These are phyloP conservation scores for Martes martes DNA, from an alignment of 2,113 vertebrate species.

Conservation along the genomic window DNA sequence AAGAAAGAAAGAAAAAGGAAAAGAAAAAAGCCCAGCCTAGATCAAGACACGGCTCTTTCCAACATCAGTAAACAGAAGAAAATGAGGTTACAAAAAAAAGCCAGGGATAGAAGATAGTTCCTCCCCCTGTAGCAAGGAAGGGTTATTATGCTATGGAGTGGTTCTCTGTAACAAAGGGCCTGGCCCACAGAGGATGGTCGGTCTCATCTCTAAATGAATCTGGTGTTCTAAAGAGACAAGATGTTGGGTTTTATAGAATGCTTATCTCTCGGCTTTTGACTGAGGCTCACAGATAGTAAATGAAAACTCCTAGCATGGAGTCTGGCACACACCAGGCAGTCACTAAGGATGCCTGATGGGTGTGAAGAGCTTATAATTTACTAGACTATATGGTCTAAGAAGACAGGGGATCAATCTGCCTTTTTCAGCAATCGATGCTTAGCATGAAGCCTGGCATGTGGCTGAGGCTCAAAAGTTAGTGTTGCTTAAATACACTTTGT, in stretches of 20 bases:
- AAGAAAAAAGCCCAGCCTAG: not conserved
- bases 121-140: not conserved
- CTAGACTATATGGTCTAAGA: not conserved
- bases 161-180: not conserved
- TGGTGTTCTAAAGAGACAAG: not conserved
- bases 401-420: not conserved
- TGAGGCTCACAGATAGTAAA: not conserved
- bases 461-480: not conserved
- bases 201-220: not conserved
- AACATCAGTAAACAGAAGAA: not conserved
- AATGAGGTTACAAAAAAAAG: not conserved
- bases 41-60: not conserved
- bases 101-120: not conserved
- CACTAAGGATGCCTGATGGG: not conserved
- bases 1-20: not conserved
- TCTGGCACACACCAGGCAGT: not conserved
- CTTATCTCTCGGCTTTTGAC: not conserved
- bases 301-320: accelerated
- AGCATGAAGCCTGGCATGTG: not conserved
- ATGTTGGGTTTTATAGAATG: not conserved
- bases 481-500: not conserved
- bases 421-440: not conserved
- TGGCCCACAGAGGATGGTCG: accelerated
- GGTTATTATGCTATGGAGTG: accelerated
- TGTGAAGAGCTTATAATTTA: not conserved